Conservation (phyloP, 2,888 invertebrate species). For the Drosophila rubida region DNA sequence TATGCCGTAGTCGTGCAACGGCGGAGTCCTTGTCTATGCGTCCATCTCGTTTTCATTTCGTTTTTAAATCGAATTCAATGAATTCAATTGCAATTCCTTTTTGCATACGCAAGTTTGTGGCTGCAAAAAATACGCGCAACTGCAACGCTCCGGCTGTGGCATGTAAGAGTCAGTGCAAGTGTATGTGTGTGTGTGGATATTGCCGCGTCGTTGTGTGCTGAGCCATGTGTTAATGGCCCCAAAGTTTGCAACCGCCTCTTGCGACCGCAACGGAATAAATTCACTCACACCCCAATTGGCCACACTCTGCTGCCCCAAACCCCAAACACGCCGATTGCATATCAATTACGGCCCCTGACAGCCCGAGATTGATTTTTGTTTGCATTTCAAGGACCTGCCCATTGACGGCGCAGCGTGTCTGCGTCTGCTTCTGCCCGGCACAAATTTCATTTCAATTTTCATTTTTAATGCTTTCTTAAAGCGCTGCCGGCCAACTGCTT, state of each 20-base stretch:
- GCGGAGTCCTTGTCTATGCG: background rate
- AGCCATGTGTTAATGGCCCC: constrained; percentile 56
- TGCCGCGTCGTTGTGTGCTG: constrained; percentile 27
- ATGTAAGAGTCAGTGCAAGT: constrained; percentile 4
- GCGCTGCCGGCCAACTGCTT: constrained; percentile 11
- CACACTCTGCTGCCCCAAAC: constrained; percentile 7
- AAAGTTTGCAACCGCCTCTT: constrained; percentile 4
- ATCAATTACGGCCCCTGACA: constrained; percentile 63
- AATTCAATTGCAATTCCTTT: constrained; percentile 75
- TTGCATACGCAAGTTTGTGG: constrained; percentile 80
- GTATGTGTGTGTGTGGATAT: background rate
- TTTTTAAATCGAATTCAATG: constrained; percentile 79
- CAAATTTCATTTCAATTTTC: constrained; percentile 26
- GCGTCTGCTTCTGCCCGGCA: background rate
- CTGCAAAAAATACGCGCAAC: constrained; percentile 49
- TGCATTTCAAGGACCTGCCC: constrained; percentile 41
- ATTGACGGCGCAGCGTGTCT: background rate
- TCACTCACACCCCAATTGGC: constrained; percentile 26
- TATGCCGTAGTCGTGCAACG: background rate
- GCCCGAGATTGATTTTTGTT: constrained; percentile 67
- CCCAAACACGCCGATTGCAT: constrained; percentile 57
- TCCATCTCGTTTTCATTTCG: constrained; percentile 51
- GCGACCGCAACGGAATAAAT: constrained; percentile 47
- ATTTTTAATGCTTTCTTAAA: constrained; percentile 21
- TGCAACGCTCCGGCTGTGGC: constrained; percentile 10